Evolutionary conservation across 2,888 invertebrate species (phyloP).

Genomic region (Scrobipalpa atriplicella): DNA sequence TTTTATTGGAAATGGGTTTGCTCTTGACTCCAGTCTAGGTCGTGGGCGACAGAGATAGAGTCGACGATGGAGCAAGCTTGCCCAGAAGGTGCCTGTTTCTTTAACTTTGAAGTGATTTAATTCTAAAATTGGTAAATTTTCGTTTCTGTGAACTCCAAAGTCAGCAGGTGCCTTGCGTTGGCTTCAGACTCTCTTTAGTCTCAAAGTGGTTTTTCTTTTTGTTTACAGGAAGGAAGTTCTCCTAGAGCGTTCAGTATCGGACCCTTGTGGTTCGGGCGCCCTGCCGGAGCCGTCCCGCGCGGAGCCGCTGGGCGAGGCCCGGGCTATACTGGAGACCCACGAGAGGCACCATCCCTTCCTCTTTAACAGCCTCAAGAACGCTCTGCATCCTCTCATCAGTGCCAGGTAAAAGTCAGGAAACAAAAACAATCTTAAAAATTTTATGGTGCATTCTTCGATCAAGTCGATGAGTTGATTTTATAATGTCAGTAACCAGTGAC

Average conservation of each 20-base stretch:
- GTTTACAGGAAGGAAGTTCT: conserved; percentile 54
- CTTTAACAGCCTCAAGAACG: conserved; percentile 88
- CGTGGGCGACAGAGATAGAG: no score
- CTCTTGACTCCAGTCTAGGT: no score
- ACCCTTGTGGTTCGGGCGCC: conserved; percentile 46
- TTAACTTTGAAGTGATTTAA: no score
- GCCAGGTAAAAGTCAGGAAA: conserved; percentile 79
- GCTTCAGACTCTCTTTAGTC: no score
- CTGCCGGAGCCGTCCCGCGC: conserved; percentile 34
- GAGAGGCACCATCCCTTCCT: conserved; percentile 90
- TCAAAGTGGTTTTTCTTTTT: background rate
- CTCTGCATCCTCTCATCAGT: conserved; percentile 89
- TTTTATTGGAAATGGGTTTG: no score
- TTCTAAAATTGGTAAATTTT: no score
- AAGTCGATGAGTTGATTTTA: no score
- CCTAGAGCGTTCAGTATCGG: conserved; percentile 53
- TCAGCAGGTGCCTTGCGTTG: background rate
- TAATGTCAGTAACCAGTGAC: no score
- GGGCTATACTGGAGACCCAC: conserved; percentile 85
- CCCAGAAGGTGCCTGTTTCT: no score
- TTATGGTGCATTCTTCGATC: no score
- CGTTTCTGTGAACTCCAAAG: background rate
- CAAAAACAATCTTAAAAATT: no score
- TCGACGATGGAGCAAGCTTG: no score
- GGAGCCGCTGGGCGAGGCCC: conserved; percentile 56